Conservation (phyloP, 2,113 vertebrate genomes). For the Perca fluviatilis region DNA sequence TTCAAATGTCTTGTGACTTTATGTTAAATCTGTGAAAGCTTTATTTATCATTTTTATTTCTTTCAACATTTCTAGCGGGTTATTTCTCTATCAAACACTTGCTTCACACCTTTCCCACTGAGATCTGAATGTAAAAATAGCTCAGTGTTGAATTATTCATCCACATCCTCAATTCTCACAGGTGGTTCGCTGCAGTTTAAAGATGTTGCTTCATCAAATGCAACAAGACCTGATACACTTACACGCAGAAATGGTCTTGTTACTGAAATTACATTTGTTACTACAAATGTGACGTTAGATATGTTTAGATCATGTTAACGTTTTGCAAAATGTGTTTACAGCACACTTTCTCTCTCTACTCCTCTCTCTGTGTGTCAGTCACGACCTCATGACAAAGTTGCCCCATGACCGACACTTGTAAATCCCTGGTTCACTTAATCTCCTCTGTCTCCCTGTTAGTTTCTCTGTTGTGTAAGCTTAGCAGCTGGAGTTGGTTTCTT, state of each 20-base stretch:
- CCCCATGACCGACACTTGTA: neutral
- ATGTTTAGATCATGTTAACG: neutral
- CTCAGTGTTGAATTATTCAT: slow-evolving; percentile 63
- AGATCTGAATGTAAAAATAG: slow-evolving; percentile 59
- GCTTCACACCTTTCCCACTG: slow-evolving; percentile 26
- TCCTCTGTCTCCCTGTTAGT: slow-evolving; percentile 12
- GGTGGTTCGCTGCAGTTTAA: slow-evolving; percentile 32
- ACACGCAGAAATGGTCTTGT: neutral
- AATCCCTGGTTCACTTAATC: slow-evolving; percentile 27
- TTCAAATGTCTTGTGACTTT: neutral
- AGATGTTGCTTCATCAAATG: slow-evolving; percentile 5
- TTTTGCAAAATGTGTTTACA: neutral
- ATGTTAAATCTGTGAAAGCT: neutral
- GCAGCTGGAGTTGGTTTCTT: slow-evolving; percentile 40
- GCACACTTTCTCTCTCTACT: neutral
- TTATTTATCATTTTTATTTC: neutral
- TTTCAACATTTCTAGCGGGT: neutral
- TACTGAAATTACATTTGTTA: no score
- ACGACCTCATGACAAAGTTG: slow-evolving; percentile 4
- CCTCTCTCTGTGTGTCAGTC: neutral
- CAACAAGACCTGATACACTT: neutral
- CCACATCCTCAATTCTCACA: slow-evolving; percentile 35
- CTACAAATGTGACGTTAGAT: neutral
- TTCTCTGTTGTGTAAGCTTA: slow-evolving; percentile 19
- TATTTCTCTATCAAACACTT: slow-evolving; percentile 9